Conservation (phyloP, 2,113 vertebrate species). For the Synchiropus splendidus region DNA sequence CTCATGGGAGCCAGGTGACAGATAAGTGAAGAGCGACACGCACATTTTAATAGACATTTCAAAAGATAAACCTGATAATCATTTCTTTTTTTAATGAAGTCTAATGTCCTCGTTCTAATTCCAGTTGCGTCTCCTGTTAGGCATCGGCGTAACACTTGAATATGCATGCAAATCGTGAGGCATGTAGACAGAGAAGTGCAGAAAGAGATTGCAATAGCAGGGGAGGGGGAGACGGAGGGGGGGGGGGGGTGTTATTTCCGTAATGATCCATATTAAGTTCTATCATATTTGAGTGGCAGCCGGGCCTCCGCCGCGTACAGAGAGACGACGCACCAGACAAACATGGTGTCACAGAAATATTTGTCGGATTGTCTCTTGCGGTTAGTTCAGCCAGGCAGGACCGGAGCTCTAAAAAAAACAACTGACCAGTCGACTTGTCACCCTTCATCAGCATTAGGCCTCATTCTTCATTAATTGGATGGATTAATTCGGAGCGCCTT, state of each 20-base stretch:
- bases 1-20: constrained; percentile 71
- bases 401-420: constrained; percentile 55
- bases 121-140: constrained; percentile 53
- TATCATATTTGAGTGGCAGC: constrained; percentile 56
- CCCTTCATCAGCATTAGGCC: constrained; percentile 76
- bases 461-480: constrained; percentile 91
- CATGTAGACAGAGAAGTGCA: constrained; percentile 53
- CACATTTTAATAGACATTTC: constrained; percentile 76
- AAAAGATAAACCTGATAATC: constrained; percentile 75
- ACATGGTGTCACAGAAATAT: constrained; percentile 39
- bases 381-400: constrained; percentile 41
- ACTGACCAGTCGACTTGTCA: constrained; percentile 73
- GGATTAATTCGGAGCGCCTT: constrained; percentile 90
- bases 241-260: constrained; percentile 68
- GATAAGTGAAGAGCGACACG: constrained; percentile 68
- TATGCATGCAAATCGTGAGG: constrained; percentile 60
- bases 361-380: constrained; percentile 57
- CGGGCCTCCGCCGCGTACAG: background rate
- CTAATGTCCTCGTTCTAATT: constrained; percentile 71
- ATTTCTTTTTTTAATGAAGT: constrained; percentile 73
- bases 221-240: constrained; percentile 56
- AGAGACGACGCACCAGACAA: constrained; percentile 7
- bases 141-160: too few species aligned
- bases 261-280: constrained; percentile 68
- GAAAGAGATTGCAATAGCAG: constrained; percentile 62